Percentiles rank a stretch among this genome's conserved stretches.
Conservation (phyloP, 2,797 vertebrate genomes). For the Smutsia temminckii region DNA sequence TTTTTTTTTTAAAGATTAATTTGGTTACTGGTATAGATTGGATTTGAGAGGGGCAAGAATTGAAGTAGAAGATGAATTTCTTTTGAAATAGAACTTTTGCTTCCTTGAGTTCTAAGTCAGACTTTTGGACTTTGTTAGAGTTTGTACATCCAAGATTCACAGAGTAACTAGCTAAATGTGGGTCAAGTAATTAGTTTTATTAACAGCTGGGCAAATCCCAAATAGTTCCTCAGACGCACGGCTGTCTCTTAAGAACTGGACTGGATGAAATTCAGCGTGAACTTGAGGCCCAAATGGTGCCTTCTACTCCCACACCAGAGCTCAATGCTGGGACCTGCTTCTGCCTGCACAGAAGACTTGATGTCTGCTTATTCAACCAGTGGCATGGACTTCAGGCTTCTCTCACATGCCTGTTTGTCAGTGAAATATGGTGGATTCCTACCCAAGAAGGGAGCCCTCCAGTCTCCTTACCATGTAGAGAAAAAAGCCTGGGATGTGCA, state of each 20-base stretch:
- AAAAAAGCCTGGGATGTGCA: not conserved
- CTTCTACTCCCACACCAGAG: not conserved
- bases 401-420: not conserved
- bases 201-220: not conserved
- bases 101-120: not conserved
- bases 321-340: not conserved
- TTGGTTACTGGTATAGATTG: not conserved
- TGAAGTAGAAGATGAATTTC: not conserved
- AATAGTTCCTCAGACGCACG: not conserved
- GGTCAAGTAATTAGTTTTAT: slow-evolving; percentile 52
- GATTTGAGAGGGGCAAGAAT: not conserved
- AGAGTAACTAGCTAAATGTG: slow-evolving; percentile 16
- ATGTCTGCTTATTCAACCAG: not conserved
- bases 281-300: not conserved
- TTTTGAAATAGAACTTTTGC: slow-evolving; percentile 20
- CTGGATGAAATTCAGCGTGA: not conserved
- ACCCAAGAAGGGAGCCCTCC: not conserved
- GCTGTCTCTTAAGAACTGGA: slow-evolving; percentile 24
- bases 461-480: not conserved
- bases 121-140: slow-evolving; percentile 20
- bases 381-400: not conserved
- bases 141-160: not conserved
- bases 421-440: not conserved
- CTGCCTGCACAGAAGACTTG: slow-evolving; percentile 1
- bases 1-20: no score